Base-by-base conservation (phyloP, 1,140 invertebrate genomes). In the Diachasma alloeum region DNA sequence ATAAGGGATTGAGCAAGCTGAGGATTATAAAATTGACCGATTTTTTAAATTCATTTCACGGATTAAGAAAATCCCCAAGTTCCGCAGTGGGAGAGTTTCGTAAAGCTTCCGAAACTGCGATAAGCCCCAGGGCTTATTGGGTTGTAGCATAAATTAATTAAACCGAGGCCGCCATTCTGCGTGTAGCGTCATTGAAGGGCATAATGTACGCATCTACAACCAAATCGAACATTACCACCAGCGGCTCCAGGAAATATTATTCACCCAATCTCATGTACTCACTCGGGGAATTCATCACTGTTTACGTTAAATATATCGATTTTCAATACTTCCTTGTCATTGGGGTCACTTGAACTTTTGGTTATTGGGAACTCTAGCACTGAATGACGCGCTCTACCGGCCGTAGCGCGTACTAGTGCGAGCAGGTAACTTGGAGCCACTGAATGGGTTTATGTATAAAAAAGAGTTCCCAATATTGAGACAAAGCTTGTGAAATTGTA, bases 71-170 rank as follows among this genome's bases (percentile, higher is more conserved):
- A 63, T 63, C 59, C 59, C 22, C 59, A 31, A 63, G 59, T 63
- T 9, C 24, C 59, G 59, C 59, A 42, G 39, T 13, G 13, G 6
- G 70, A 53, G 70, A 53, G 70, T 75, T 68, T 67, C 39, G 24
- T 24, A 46, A 36, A 75, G 59, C 63, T 68, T 31, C 59, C 42
- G 22, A 42, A 75, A 75, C 63, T 48, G 63, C 66, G 63, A 75
- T 75, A 75, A 75, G 73, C 73, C 63, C 73, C 66, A n/a, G 19
- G 63, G 73, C 73, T 68, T 74, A 68, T 75, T 75, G 56, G 42
- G 63, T 39, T 75, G 63, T 67, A 59, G 63, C 59, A 75, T 75
- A 75, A 75, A 69, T 75, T 75, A 75, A 75, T 75, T 75, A 75
- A 75, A 67, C 63, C 63, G 13, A 26, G 37, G 66, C 36, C 31